These are phyloP conservation scores for Papilio xuthus DNA, from an alignment of 1,140 invertebrate species.

Conservation along the genomic window DNA sequence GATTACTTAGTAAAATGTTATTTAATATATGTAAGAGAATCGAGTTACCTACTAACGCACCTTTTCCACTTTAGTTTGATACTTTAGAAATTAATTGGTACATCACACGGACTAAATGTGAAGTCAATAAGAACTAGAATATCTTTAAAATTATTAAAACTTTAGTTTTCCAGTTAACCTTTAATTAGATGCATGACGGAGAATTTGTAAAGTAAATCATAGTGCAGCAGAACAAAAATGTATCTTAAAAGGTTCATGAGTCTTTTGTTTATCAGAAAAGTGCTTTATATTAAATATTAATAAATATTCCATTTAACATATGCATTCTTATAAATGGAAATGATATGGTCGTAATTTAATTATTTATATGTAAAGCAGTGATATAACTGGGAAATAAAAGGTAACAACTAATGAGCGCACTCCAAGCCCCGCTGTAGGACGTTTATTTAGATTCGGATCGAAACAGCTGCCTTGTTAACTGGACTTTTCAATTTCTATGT, in stretches of 20 bases:
- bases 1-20: neutral
- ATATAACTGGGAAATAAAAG: slow-evolving; percentile 32
- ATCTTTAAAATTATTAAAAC: too few relatives aligned
- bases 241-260: neutral
- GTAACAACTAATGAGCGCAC: slow-evolving; percentile 41
- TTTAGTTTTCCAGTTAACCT: too few relatives aligned
- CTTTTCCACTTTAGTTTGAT: too few relatives aligned
- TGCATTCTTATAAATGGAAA: neutral
- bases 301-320: neutral
- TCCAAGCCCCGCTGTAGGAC: slow-evolving; percentile 39
- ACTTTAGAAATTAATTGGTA: neutral
- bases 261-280: neutral
- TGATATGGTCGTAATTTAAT: neutral
- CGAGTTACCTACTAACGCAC: neutral
- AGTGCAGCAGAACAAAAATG: too few relatives aligned
- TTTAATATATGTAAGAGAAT: neutral
- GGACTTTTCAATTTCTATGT: slow-evolving; percentile 37
- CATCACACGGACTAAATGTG: neutral
- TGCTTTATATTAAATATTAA: neutral
- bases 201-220: neutral
- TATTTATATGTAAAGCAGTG: neutral
- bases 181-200: too few relatives aligned
- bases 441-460: slow-evolving; percentile 58
- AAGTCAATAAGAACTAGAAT: too few relatives aligned
- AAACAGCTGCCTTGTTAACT: slow-evolving; percentile 47